Conservation (phyloP, 2,113 vertebrate genomes). For the Microcebus tavaratra region DNA sequence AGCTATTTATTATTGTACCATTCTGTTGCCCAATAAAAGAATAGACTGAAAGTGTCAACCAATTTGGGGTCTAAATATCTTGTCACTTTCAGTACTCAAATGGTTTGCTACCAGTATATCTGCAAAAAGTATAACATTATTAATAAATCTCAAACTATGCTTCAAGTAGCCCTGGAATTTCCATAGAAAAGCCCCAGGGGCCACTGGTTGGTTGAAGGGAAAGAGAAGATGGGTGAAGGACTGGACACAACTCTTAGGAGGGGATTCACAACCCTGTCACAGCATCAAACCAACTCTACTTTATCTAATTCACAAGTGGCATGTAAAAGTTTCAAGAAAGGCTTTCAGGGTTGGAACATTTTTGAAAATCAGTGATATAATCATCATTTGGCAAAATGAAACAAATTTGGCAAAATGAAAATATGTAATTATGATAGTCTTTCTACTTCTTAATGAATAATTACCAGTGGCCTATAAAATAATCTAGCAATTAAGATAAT, state of each 20-base stretch:
- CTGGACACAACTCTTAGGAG: neutral
- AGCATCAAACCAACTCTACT: neutral
- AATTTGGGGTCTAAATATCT: neutral
- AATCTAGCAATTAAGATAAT: neutral
- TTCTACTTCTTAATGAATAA: conserved; percentile 31
- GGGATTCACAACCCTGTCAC: neutral
- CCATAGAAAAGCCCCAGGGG: neutral
- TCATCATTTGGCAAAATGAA: neutral
- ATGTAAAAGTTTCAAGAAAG: neutral
- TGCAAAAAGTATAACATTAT: neutral
- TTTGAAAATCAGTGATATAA: conserved; percentile 10
- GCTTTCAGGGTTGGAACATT: neutral
- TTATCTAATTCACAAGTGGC: neutral
- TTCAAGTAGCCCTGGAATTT: neutral
- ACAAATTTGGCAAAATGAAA: conserved; percentile 26
- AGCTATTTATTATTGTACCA: neutral
- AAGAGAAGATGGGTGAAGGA: neutral
- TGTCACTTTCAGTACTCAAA: conserved; percentile 2
- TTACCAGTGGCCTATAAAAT: neutral
- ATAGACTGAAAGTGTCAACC: neutral
- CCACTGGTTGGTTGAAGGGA: neutral
- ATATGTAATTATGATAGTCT: neutral
- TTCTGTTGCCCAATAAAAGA: conserved; percentile 9
- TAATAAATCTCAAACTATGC: neutral
- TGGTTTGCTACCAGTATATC: neutral